phyloP scores from a whole-genome alignment of 2,797 vertebrate species.

The Cetoscarus ocellatus region DNA sequence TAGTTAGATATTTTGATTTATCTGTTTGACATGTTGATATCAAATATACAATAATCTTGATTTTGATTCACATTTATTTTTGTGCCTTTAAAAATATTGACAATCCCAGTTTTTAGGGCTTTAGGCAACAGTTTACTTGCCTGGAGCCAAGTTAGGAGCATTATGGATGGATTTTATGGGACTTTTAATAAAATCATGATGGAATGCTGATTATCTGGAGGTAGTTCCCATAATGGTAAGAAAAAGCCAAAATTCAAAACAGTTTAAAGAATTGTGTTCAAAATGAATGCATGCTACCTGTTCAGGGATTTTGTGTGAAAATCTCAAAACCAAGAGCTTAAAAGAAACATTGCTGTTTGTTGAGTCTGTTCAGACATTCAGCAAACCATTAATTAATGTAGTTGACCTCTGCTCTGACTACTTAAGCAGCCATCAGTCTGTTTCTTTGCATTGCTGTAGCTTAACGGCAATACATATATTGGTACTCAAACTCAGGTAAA shows the following conservation, averaged over 20 bases:
- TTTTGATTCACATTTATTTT: conserved; percentile 27
- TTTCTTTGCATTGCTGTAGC: conserved; percentile 10
- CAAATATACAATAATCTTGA: conserved; percentile 36
- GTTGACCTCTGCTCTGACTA: conserved; percentile 12
- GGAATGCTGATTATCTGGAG: background rate
- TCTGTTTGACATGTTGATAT: conserved; percentile 52
- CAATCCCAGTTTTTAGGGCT: conserved; percentile 6
- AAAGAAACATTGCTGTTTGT: background rate
- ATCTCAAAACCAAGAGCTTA: background rate
- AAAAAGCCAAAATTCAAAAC: background rate
- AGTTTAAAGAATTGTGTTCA: background rate
- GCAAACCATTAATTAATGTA: conserved; percentile 4
- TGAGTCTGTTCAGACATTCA: conserved; percentile 8
- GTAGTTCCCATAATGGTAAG: background rate
- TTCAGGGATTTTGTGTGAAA: background rate
- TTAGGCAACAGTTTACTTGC: background rate
- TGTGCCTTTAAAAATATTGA: conserved; percentile 41
- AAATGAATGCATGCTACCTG: background rate
- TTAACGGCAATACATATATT: conserved; percentile 7
- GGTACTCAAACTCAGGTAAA: conserved; percentile 58
- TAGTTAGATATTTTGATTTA: conserved; percentile 11
- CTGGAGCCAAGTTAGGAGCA: background rate
- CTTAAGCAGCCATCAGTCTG: conserved; percentile 1
- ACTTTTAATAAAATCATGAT: background rate
- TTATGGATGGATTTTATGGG: conserved; percentile 22